Evolutionary conservation across 2,888 invertebrate species (phyloP), one percentile per base, ranked within the genome.

Genomic region (Melieria crassipennis): DNA sequence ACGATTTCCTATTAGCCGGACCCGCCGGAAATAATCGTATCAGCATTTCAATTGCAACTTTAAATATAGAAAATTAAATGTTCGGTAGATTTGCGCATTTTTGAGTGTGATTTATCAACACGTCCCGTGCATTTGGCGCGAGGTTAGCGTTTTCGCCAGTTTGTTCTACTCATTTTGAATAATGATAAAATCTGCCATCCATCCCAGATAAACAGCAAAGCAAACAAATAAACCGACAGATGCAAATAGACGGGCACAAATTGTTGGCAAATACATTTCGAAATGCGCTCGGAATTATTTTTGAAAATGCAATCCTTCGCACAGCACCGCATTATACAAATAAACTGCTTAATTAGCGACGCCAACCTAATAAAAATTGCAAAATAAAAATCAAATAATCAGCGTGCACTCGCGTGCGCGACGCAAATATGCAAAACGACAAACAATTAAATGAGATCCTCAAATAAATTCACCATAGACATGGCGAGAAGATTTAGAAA

Each of bases 331-430:
- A 72, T 71, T 69, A 73, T 67, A 77, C 77, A 81, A 80, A 81
- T 82, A 79, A 79, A 74, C 76, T 75, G 70, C 64, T 75, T 78
- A 81, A 81, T 81, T 81, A 74, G 76, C 76, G 74, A 73, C 71
- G 71, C 77, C 57, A 13, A 75, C 69, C 65, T 73, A 78, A 73
- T 62, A 74, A 69, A 75, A 70, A 75, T 58, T 57, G 46, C n/a
- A 55, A 46, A 70, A 73, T 46, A 62, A 70, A 69, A 62, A 70
- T 16, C 63, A 67, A 66, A 73, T 64, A 42, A 60, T 13, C 64
- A 66, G 65, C 65, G 30, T 61, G 6, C 45, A 30, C 30, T 30
- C 30, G 30, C 30, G 30, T 3, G 3, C 30, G 30, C 30, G 3
- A 30, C 30, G 30, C 30, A 30, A 30, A 30, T 30, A 30, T 30